Evolutionary conservation across 2,797 vertebrate genomes (phyloP).

Genomic region (Natrix natrix): DNA sequence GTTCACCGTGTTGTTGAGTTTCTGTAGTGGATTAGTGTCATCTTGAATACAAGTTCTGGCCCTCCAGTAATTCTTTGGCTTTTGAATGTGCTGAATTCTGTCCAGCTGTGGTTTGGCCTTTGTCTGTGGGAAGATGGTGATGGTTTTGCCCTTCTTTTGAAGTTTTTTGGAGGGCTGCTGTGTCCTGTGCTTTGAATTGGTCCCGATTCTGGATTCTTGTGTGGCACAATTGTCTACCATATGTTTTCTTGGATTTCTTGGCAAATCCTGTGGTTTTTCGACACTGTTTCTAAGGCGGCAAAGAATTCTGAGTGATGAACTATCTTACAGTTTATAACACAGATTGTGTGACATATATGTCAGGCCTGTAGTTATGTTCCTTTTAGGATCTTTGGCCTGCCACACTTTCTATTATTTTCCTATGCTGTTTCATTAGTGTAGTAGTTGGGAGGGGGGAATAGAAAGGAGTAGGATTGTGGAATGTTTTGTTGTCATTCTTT

Average conservation of each 20-base stretch:
- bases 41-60: neutral
- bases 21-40: neutral
- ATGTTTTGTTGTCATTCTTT: too few species aligned
- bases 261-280: neutral
- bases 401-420: too few species aligned
- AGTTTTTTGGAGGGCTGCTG: neutral
- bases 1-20: neutral
- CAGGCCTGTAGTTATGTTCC: too few species aligned
- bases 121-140: neutral
- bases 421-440: too few species aligned
- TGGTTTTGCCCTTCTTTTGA: neutral
- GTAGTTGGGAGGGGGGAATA: too few species aligned
- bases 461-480: too few species aligned
- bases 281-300: neutral
- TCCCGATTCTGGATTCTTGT: neutral
- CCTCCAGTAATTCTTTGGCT: neutral
- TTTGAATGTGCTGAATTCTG: neutral
- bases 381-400: too few species aligned
- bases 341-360: neutral
- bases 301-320: neutral
- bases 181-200: neutral
- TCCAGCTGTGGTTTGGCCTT: neutral
- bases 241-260: neutral
- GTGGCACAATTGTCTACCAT: neutral
- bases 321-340: neutral